Evolutionary conservation across 2,888 invertebrate species (phyloP), one percentile per base, ranked within the genome.

Genomic region (Cybosia mesomella): DNA sequence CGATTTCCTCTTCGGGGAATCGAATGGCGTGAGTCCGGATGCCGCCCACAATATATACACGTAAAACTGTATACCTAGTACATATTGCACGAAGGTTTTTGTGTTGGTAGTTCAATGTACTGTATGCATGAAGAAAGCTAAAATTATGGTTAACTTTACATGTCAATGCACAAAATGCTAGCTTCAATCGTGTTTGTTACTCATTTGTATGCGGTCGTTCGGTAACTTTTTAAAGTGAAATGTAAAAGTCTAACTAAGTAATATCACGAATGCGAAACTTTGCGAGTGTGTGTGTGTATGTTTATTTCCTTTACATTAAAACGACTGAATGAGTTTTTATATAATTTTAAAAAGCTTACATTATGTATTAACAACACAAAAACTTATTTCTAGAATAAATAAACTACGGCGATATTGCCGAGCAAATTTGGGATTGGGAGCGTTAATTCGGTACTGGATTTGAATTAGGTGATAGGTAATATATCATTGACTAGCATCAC

Each of bases 1-100:
- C 94, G 91, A 94, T 94, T 94, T 94, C 94, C 93, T 94, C 92
- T 94, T 93, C 93, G 91, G 93, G 93, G 94, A 94, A 93, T 92
- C 90, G 93, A 92, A 92, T 94, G 87, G 92, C 94, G 93, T 94
- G 94, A 89, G 91, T 87, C 90, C 90, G 90, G 89, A 91, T 83
- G 83, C 86, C 92, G 91, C 92, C 92, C 89, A 90, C 90, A 80
- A 77, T 80, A 61, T 77, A 77, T 78, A 75, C 71, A 80, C 71
- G 72, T 70, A 75, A 67, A 67, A 74, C 80, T 68, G 74, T 71
- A 75, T 72, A n/a, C n/a, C n/a, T n/a, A 76, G 63, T 75, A 69
- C 70, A 75, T 71, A 71, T 66, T 64, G 59, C 69, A 69, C 70
- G 66, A 64, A 77, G 71, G 67, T 69, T 71, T 70, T 66, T 64